Conservation (phyloP, 2,797 vertebrate genomes). For the Halcyon smyrnensis region DNA sequence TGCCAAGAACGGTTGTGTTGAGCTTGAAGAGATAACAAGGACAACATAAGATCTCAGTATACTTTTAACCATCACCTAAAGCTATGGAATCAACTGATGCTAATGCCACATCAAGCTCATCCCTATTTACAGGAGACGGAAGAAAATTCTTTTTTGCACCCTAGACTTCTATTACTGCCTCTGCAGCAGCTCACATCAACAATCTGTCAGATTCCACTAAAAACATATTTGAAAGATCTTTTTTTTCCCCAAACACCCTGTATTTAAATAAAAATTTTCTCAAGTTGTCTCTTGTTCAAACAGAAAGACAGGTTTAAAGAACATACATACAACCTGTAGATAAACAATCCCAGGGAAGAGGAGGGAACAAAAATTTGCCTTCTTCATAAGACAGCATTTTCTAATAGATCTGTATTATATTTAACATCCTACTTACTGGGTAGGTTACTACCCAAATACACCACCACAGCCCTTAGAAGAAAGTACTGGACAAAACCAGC, state of each 20-base stretch:
- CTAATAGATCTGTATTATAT: not conserved
- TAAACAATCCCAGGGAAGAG: not conserved
- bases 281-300: not conserved
- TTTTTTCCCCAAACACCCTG: not conserved
- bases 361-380: not conserved
- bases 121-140: not conserved
- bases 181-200: not conserved
- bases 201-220: not conserved
- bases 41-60: not conserved
- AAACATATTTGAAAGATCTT: not conserved
- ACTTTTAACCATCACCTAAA: not conserved
- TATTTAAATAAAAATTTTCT: not conserved
- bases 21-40: not conserved
- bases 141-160: not conserved
- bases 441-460: not conserved
- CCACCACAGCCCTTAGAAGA: not conserved
- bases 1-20: fast-evolving
- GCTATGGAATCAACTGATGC: not conserved
- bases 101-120: not conserved
- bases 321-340: not conserved
- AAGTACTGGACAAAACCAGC: not conserved
- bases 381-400: not conserved
- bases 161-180: not conserved
- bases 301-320: not conserved
- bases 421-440: not conserved